phyloP scores from a whole-genome alignment of 2,797 vertebrate genomes.

The Rhinichthys osculus region DNA sequence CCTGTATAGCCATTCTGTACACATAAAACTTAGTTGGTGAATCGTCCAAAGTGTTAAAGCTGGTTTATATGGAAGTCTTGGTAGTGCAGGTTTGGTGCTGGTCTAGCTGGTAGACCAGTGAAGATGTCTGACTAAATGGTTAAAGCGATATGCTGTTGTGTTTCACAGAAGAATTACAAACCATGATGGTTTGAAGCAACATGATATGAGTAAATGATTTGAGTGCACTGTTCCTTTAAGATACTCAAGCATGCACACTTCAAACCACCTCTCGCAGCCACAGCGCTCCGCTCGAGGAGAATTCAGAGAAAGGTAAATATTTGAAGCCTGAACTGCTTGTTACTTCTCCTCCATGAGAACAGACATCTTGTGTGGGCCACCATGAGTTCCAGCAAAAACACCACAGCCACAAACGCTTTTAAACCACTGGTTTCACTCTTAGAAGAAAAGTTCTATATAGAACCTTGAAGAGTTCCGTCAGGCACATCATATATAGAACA shows the following conservation, averaged over 20 bases:
- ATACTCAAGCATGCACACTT: neutral
- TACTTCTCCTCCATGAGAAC: conserved; percentile 28
- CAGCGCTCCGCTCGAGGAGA: neutral
- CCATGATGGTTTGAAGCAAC: neutral
- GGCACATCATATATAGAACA: neutral
- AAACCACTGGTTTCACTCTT: neutral
- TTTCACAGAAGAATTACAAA: neutral
- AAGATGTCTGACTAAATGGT: neutral
- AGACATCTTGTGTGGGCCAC: conserved; percentile 42
- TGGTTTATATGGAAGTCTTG: neutral
- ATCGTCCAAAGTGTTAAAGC: too few species aligned
- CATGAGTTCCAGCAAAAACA: neutral
- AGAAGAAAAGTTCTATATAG: neutral
- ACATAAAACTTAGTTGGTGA: too few species aligned
- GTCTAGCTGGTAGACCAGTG: neutral
- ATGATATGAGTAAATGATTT: neutral
- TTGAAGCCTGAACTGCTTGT: conserved; percentile 42
- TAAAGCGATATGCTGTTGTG: neutral
- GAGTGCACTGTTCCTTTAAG: conserved; percentile 1
- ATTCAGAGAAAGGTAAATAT: conserved; percentile 44
- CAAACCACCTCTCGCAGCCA: conserved; percentile 5
- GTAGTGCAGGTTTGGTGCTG: neutral
- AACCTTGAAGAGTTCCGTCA: neutral
- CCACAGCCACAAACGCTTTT: conserved; percentile 11
- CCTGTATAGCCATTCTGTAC: neutral